Conservation (phyloP, 2,113 vertebrate species). For the Panurus biarmicus region DNA sequence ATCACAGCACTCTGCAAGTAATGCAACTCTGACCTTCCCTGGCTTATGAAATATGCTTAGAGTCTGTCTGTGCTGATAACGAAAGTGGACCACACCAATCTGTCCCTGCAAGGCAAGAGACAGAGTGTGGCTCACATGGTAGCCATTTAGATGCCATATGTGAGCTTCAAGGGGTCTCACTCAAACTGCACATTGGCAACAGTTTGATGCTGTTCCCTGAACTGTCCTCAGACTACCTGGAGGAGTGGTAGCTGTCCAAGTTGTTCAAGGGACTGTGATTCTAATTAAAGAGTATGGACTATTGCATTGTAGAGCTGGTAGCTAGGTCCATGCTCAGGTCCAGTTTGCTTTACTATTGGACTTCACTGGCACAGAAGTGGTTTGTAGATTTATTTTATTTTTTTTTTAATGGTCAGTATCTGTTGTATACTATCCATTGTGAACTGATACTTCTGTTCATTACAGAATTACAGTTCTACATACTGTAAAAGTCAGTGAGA, state of each 20-base stretch:
- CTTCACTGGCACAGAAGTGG: neutral
- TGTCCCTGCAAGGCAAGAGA: neutral
- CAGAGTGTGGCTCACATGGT: accelerated
- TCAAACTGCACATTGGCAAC: neutral
- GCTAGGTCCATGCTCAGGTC: neutral
- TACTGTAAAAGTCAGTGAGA: neutral
- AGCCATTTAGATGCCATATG: neutral
- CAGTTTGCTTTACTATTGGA: neutral
- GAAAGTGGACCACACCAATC: neutral
- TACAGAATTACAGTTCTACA: neutral
- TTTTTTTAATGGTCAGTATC: neutral
- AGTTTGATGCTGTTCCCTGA: neutral
- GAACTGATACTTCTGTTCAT: neutral
- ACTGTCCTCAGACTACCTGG: neutral
- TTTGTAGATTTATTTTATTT: neutral
- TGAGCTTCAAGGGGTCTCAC: neutral
- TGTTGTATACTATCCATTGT: neutral
- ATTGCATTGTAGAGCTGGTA: neutral
- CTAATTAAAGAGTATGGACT: neutral
- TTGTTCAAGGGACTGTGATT: neutral
- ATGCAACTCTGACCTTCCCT: neutral
- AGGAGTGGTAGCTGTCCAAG: neutral
- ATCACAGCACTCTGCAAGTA: neutral
- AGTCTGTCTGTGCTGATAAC: neutral
- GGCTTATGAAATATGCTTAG: neutral